Base-by-base conservation (phyloP, 2,113 vertebrate genomes). In the Mustela lutreola region DNA sequence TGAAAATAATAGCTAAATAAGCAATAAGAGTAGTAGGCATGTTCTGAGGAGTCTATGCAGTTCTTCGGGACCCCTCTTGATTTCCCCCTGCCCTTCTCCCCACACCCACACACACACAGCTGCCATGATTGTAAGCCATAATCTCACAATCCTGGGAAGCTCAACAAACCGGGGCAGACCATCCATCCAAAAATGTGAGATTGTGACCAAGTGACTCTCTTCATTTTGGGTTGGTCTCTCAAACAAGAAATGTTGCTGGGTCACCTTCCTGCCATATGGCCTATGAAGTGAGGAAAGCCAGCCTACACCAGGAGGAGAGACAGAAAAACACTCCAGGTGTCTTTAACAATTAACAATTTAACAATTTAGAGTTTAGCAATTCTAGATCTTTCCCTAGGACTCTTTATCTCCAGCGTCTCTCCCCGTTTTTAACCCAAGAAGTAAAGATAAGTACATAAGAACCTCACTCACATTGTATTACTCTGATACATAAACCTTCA, bases 61-160 rank as follows among this genome's bases (percentile, higher is more conserved):
- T 26, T 71, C 50, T 28, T 5, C 5, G 22, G 18, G 21, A 48
- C 6, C 15, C 22, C 12, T 65, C 36, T 36, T 31, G 21, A 4
- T 42, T 31, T 1, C 1, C 22, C 24, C 3, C 28, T 22, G 21
- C 11, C 11, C 2, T 1, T 1, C 7, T 1, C 12, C 18, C 11
- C 2, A 5, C 2, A 2, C 3, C 18, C 42, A 33, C 45, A 48
- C 11, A 53, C 15, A 11, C 26, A 19, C 22, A 70, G 75, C 12
- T 42, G 45, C 19, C 45, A 9, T 1, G 4, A 24, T 42, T 60
- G 18, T n/a, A n/a, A 80, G 65, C 7, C 48, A 10, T 16, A 60
- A 45, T 4, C 18, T 70, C 36, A 39, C 7, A 4, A 0, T 48
- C 50, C 63, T 11, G 6, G 12, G 2, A 2, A 15, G 73, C 56